phyloP scores from a whole-genome alignment of 1,140 invertebrate genomes.

The Samia ricini region DNA sequence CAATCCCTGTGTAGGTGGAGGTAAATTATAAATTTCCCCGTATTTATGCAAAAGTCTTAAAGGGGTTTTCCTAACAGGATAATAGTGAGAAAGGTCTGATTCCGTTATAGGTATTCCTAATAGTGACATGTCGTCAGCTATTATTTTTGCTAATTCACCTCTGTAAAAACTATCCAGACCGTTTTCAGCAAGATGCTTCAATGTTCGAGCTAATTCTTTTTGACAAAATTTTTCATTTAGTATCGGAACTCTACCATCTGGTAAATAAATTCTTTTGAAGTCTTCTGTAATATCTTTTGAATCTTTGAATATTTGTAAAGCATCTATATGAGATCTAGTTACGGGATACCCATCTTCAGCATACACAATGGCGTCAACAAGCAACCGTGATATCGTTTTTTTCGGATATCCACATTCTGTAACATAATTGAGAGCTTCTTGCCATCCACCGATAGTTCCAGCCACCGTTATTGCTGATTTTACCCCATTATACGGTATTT shows the following conservation, averaged over 20 bases:
- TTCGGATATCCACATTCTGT: slow-evolving; percentile 53
- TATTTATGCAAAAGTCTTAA: slow-evolving; percentile 43
- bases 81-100: slow-evolving; percentile 57
- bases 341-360: slow-evolving; percentile 59
- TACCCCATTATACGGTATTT: slow-evolving; percentile 49
- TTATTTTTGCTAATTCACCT: slow-evolving; percentile 51
- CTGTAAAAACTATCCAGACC: slow-evolving; percentile 62
- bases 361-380: slow-evolving; percentile 58
- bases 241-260: slow-evolving; percentile 37
- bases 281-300: slow-evolving; percentile 24
- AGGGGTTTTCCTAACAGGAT: slow-evolving; percentile 47
- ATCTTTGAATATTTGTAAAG: slow-evolving; percentile 14
- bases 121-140: slow-evolving; percentile 53
- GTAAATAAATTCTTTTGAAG: slow-evolving; percentile 45
- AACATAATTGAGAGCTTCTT: slow-evolving; percentile 59
- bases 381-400: slow-evolving; percentile 43
- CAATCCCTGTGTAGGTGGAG: slow-evolving; percentile 62
- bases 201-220: slow-evolving; percentile 48
- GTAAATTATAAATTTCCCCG: slow-evolving; percentile 53
- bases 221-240: slow-evolving; percentile 53
- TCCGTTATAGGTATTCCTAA: slow-evolving; percentile 59
- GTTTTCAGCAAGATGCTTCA: slow-evolving; percentile 46
- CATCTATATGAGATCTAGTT: slow-evolving; percentile 32
- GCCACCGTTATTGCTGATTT: slow-evolving; percentile 59
- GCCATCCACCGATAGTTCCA: slow-evolving; percentile 63